Base-by-base conservation (phyloP, 2,797 vertebrate genomes). In the Tamandua tetradactyla region DNA sequence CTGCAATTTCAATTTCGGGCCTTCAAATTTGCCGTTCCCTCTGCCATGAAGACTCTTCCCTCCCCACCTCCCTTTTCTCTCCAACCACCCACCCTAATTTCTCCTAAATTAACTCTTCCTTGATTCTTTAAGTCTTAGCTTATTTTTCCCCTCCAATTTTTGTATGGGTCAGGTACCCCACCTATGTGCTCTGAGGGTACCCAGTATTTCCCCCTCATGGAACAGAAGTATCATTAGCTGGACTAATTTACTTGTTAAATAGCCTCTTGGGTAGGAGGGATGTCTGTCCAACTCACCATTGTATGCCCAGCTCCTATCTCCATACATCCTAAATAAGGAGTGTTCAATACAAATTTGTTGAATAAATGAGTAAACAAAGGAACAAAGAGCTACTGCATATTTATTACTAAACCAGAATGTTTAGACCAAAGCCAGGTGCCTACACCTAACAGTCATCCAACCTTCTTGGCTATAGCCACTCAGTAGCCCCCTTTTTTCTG, bases 401-500 rank as follows among this genome's bases (percentile, higher is more conserved):
- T 92, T 95, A 57, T 59, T 11, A 94, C 30, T 64, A 81, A 81
- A 78, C 40, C 42, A 84, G 37, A 85, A 47, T 66, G 15, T 86
- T 89, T 49, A 87, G 40, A 55, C n/a, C 55, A 94, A 66, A 83
- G 32, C 47, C 44, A 83, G 47, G 75, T 96, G n/a, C 15, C 71
- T 72, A n/a, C 42, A 59, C 14, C 61, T 89, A 74, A 57, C 95
- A 49, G 40, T 44, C 68, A 81, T 52, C 17, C 35, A 59, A 59
- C 75, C 30, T 92, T 81, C 75, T 92, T 79, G 76, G 42, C 47
- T 57, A 13, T 61, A 80, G 72, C 75, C 12, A 14, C 81, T 69
- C 85, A 22, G 40, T 87, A 25, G 15, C 78, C 86, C 68, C 82
- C 92, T 71, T 81, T 92, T 92, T 87, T 82, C 76, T 82, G 11